Conservation (phyloP, 2,113 vertebrate genomes). For the Apteryx mantelli region DNA sequence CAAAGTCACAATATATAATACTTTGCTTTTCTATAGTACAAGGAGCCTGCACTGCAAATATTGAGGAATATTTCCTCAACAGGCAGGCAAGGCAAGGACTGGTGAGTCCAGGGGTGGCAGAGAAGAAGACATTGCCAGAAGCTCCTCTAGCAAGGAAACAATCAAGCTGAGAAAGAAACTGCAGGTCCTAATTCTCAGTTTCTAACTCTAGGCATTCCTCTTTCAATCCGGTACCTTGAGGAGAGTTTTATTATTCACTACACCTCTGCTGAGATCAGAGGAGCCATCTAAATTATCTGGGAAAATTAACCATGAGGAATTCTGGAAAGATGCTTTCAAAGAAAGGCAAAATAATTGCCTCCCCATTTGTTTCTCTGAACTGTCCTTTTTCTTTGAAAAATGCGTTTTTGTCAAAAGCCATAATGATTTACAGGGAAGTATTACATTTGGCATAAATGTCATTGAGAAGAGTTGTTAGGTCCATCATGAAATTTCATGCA, state of each 20-base stretch:
- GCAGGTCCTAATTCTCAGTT: neutral
- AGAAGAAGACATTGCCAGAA: neutral
- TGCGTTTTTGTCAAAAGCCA: neutral
- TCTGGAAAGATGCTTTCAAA: neutral
- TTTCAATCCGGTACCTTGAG: neutral
- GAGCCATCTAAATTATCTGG: neutral
- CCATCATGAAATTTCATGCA: neutral
- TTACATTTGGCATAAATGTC: neutral
- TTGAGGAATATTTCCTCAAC: rapidly evolving
- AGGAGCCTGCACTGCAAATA: neutral
- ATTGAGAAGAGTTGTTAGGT: neutral
- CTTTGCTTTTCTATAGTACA: neutral
- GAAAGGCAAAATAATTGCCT: neutral
- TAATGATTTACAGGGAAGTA: neutral
- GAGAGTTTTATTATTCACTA: neutral
- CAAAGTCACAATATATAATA: neutral
- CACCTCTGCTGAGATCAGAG: neutral
- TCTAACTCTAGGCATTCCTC: neutral
- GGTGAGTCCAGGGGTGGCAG: neutral
- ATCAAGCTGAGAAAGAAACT: neutral
- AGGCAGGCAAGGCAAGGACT: neutral
- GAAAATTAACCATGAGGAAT: neutral
- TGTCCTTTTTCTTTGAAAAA: neutral
- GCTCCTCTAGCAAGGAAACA: neutral
- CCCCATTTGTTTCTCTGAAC: neutral